Conservation (phyloP, 2,113 vertebrate species). For the Sylvietta virens region DNA sequence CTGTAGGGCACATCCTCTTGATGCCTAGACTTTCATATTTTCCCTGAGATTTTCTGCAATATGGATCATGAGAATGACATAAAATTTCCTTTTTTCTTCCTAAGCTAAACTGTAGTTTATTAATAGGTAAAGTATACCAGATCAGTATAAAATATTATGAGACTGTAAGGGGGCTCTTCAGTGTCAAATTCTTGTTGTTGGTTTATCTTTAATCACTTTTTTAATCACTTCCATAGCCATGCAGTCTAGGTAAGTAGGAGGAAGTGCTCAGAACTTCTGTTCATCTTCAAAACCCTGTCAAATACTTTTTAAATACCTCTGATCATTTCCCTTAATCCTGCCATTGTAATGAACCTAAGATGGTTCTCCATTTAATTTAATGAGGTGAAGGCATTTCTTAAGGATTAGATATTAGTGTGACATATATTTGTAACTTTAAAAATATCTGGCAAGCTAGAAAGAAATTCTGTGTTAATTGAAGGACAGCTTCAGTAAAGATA, state of each 20-base stretch:
- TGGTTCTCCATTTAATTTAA: background rate
- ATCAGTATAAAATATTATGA: background rate
- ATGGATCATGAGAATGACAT: background rate
- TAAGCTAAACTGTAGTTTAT: background rate
- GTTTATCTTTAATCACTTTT: background rate
- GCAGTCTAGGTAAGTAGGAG: background rate
- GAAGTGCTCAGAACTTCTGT: background rate
- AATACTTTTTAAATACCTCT: background rate
- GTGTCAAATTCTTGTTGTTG: background rate
- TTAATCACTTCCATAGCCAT: background rate
- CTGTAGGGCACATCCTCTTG: background rate
- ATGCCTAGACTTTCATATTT: background rate
- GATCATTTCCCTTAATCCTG: background rate
- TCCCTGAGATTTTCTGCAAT: background rate
- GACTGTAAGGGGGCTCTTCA: background rate
- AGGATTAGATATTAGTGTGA: background rate
- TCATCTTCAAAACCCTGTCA: background rate
- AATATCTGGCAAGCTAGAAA: background rate
- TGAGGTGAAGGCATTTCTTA: background rate
- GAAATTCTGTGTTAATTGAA: background rate
- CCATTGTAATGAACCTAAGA: background rate
- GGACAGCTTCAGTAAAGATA: background rate
- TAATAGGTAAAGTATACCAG: background rate
- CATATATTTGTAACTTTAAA: background rate
- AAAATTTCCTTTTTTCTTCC: background rate